Percentiles rank a stretch among this genome's conserved stretches.
phyloP scores from a whole-genome alignment of 2,797 vertebrate species.

The Lacerta bilineata region DNA sequence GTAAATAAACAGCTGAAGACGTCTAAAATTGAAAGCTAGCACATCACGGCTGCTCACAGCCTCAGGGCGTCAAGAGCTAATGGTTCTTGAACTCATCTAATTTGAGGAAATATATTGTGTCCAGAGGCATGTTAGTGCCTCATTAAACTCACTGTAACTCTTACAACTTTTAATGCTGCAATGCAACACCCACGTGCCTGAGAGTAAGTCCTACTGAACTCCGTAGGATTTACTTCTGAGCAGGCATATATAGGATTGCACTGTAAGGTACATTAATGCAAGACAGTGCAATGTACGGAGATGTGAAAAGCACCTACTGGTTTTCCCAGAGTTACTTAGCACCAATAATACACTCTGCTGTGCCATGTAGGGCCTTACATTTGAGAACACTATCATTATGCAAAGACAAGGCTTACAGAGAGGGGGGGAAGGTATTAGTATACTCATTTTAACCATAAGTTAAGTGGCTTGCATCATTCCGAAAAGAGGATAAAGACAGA shows the following conservation, averaged over 20 bases:
- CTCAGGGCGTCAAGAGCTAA: constrained; percentile 31
- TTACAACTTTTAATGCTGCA: background rate
- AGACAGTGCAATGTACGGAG: background rate
- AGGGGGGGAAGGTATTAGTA: background rate
- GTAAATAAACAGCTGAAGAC: constrained; percentile 30
- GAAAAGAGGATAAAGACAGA: background rate
- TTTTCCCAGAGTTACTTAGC: background rate
- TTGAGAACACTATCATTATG: constrained; percentile 18
- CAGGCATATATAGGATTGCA: background rate
- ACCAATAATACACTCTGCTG: background rate
- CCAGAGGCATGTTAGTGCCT: background rate
- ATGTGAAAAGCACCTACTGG: background rate
- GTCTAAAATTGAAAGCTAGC: constrained; percentile 22
- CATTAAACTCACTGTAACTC: background rate
- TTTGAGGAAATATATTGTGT: background rate
- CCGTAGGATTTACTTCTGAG: background rate
- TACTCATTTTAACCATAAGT: constrained; percentile 2
- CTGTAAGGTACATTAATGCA: background rate
- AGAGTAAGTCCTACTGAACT: background rate
- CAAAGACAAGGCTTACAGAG: constrained; percentile 15
- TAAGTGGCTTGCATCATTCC: background rate
- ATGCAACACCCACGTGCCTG: background rate
- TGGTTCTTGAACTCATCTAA: constrained; percentile 34
- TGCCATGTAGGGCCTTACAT: background rate
- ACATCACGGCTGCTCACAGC: background rate